Percentiles rank a stretch among this genome's conserved stretches.
phyloP scores from a whole-genome alignment of 2,113 vertebrate genomes.

The Apeltes quadracus region DNA sequence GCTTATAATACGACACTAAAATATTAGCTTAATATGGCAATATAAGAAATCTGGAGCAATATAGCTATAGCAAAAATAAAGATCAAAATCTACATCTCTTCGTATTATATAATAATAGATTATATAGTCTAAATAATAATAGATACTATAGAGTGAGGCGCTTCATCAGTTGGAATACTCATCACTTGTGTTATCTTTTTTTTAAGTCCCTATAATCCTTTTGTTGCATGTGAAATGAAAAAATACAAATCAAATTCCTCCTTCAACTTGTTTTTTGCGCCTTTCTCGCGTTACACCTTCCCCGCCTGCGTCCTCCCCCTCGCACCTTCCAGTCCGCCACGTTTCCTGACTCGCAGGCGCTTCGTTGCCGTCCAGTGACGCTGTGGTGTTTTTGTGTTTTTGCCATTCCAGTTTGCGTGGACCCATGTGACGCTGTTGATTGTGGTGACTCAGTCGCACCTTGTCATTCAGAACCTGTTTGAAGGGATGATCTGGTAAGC shows the following conservation, averaged over 20 bases:
- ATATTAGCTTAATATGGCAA: too few relatives aligned
- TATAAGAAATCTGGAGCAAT: too few relatives aligned
- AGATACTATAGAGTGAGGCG: too few relatives aligned
- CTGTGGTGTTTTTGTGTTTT: conserved; percentile 76
- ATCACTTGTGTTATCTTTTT: too few relatives aligned
- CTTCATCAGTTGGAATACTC: background rate
- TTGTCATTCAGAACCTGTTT: conserved; percentile 99
- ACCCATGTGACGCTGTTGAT: conserved; percentile 99
- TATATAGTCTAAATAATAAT: too few relatives aligned
- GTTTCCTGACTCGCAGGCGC: conserved; percentile 31
- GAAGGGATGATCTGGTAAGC: conserved; percentile 99
- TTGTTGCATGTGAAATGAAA: too few relatives aligned
- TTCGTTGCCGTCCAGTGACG: conserved; percentile 62
- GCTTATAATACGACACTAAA: too few relatives aligned
- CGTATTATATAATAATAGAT: background rate
- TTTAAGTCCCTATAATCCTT: background rate
- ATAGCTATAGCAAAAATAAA: background rate
- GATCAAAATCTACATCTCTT: too few relatives aligned
- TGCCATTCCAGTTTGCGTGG: conserved; percentile 98
- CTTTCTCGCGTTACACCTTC: too few relatives aligned
- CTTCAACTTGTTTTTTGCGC: too few relatives aligned
- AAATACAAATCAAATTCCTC: too few relatives aligned
- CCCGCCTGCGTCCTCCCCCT: background rate
- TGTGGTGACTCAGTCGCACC: conserved; percentile 99
- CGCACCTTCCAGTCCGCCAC: background rate